These are phyloP conservation scores for Equus przewalskii DNA, from an alignment of 2,113 vertebrate species.

Conservation along the genomic window DNA sequence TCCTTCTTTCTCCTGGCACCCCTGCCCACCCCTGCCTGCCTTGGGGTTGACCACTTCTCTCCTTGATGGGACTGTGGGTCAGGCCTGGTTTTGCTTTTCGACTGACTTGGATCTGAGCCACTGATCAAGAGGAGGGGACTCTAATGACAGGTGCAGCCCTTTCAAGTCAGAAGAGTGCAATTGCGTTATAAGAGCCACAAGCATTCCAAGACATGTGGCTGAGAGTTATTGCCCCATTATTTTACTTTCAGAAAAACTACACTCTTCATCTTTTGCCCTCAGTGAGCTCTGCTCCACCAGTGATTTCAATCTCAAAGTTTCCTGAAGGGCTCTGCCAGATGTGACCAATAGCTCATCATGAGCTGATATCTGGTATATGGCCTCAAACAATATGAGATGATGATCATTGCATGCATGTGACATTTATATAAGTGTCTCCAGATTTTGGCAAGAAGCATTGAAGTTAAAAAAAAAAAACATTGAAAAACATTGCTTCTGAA, in stretches of 20 bases:
- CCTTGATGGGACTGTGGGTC: neutral
- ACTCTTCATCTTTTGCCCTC: slow-evolving; percentile 82
- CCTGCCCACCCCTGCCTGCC: neutral
- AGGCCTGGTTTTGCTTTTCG: neutral
- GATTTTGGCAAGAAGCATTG: slow-evolving; percentile 7
- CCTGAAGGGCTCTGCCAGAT: neutral
- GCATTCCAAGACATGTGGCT: slow-evolving; percentile 70
- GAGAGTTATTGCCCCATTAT: slow-evolving; percentile 86
- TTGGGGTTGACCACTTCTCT: neutral
- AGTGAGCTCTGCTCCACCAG: slow-evolving; percentile 84
- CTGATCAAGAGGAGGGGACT: neutral
- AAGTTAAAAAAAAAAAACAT: neutral
- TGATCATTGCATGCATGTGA: neutral
- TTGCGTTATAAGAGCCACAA: neutral
- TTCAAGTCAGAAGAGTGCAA: neutral
- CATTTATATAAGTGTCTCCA: neutral
- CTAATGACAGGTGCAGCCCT: neutral
- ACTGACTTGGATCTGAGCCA: neutral
- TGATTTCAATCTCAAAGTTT: slow-evolving; percentile 71
- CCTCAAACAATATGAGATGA: neutral
- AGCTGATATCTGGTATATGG: neutral
- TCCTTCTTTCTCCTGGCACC: neutral
- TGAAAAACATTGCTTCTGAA: neutral
- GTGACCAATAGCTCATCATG: neutral
- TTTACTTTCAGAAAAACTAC: slow-evolving; percentile 89